Conservation (phyloP, 2,113 vertebrate species). For the Agelaius phoeniceus region DNA sequence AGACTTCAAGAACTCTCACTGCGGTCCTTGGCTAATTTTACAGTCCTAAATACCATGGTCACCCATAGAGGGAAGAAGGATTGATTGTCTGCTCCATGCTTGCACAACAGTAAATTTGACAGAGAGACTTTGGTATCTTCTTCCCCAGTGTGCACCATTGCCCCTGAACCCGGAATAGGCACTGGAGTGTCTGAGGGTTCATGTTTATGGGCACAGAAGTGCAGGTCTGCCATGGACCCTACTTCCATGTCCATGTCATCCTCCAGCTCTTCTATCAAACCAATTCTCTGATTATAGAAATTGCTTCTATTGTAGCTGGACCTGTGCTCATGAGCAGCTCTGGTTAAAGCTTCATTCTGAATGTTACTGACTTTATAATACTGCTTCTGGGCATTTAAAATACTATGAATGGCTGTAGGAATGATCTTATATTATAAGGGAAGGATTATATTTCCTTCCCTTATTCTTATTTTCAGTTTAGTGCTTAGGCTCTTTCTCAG, state of each 20-base stretch:
- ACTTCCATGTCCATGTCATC: accelerated
- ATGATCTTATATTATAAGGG: too few species aligned
- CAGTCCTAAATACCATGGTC: neutral
- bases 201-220: accelerated
- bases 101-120: neutral
- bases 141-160: accelerated
- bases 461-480: neutral
- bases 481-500: neutral
- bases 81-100: neutral
- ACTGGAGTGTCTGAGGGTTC: neutral
- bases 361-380: neutral
- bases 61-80: neutral
- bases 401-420: neutral
- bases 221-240: neutral
- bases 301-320: neutral
- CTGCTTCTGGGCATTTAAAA: neutral
- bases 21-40: neutral
- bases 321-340: neutral
- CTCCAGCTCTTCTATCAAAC: neutral
- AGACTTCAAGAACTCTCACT: neutral
- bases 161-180: accelerated
- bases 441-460: neutral
- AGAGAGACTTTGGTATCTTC: accelerated
- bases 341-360: neutral
- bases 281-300: neutral